Evolutionary conservation across 2,888 invertebrate species (phyloP).

Genomic region (Caenorhabditis sp.): DNA sequence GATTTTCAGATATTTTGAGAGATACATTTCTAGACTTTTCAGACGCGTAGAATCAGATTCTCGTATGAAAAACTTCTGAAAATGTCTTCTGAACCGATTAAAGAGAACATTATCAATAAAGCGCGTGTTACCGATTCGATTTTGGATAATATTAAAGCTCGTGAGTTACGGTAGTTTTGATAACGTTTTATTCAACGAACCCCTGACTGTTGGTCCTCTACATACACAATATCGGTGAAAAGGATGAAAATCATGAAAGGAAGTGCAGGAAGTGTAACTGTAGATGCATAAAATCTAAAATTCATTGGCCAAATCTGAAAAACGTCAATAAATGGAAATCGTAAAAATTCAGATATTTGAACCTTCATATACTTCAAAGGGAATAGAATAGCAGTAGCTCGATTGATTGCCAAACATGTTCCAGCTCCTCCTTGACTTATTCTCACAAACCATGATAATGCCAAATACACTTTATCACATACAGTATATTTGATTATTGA

Average conservation of each 20-base stretch:
- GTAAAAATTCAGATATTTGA: too few species aligned
- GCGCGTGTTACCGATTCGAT: too few species aligned
- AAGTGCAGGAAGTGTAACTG: background rate
- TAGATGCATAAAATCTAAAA: background rate
- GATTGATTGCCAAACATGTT: background rate
- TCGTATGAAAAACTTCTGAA: too few species aligned
- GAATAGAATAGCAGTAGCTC: background rate
- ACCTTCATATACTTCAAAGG: background rate
- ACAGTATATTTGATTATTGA: background rate
- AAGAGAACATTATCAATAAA: too few species aligned
- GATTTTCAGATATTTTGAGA: too few species aligned
- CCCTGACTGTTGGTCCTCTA: background rate
- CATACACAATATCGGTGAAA: background rate
- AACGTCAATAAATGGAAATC: background rate
- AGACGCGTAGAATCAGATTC: too few species aligned
- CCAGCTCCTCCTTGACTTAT: background rate
- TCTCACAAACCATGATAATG: background rate
- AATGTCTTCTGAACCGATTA: too few species aligned
- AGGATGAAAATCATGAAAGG: too few species aligned
- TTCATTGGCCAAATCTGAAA: background rate
- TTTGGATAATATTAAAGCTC: too few species aligned
- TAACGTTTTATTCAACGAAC: background rate
- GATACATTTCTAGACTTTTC: too few species aligned
- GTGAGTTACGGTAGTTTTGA: too few species aligned
- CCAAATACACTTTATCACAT: background rate